Evolutionary conservation across 2,797 vertebrate genomes (phyloP).

Genomic region (Strix occidentalis): DNA sequence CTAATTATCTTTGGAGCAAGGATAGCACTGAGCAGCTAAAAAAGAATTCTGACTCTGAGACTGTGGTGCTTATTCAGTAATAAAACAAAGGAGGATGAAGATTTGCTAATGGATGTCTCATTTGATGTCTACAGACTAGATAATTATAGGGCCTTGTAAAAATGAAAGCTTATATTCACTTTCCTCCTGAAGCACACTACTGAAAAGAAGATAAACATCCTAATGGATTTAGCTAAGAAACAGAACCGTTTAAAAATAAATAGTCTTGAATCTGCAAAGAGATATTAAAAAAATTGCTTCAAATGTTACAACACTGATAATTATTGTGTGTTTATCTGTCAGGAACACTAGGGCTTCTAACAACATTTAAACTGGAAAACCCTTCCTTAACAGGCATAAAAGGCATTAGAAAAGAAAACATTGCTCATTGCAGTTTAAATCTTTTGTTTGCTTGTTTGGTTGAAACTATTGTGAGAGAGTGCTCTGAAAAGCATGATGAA

Average conservation of each 20-base stretch:
- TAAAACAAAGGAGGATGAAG: background rate
- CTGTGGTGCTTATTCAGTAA: background rate
- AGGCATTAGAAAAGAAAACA: conserved; percentile 40
- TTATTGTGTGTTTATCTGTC: conserved; percentile 26
- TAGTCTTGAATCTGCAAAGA: conserved; percentile 3
- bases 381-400: background rate
- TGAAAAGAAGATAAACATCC: conserved; percentile 49
- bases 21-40: background rate
- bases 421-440: conserved; percentile 49
- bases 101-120: background rate
- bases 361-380: conserved; percentile 13
- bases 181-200: conserved; percentile 15
- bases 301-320: conserved; percentile 46
- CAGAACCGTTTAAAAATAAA: conserved; percentile 62
- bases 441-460: background rate
- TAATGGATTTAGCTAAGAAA: conserved; percentile 13
- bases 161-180: background rate
- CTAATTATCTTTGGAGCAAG: background rate
- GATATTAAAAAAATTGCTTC: conserved; percentile 34
- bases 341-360: conserved; percentile 29
- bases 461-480: background rate
- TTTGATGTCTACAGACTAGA: background rate
- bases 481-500: background rate
- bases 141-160: conserved; percentile 35
- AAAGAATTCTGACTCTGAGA: background rate